phyloP scores from a whole-genome alignment of 2,888 invertebrate species.

The Theodoxus fluviatilis region DNA sequence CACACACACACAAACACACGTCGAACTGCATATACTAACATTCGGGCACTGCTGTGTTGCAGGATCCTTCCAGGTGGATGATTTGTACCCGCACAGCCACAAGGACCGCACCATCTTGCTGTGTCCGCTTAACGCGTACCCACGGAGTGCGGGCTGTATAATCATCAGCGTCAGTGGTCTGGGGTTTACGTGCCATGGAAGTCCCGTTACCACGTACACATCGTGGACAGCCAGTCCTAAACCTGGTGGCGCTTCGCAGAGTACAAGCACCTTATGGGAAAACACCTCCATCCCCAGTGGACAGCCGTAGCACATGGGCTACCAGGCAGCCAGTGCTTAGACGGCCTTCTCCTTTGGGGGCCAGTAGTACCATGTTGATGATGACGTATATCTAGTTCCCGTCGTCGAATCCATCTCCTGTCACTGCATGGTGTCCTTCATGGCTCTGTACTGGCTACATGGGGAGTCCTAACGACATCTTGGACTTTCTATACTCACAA shows the following conservation, averaged over 20 bases:
- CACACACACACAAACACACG: no score
- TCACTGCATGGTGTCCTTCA: conserved; percentile 3
- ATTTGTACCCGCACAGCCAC: conserved; percentile 97
- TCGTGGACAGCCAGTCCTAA: conserved; percentile 99
- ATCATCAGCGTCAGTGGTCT: conserved; percentile 98
- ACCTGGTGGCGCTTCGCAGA: conserved; percentile 67
- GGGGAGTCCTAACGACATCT: no score
- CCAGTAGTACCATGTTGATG: no score
- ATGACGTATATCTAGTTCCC: no score
- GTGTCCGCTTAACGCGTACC: conserved; percentile 98
- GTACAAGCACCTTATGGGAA: no score
- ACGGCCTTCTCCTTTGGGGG: no score
- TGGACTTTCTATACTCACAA: no score
- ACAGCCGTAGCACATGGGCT: conserved; percentile 8
- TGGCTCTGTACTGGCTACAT: background rate
- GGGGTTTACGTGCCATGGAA: conserved; percentile 95
- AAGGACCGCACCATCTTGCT: conserved; percentile 97
- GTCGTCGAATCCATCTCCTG: conserved; percentile 18
- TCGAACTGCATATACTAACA: no score
- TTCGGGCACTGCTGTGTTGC: conserved; percentile 31
- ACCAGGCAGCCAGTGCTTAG: background rate
- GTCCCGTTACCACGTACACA: conserved; percentile 98
- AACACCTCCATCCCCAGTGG: conserved; percentile 27
- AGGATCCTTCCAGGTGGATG: conserved; percentile 99
- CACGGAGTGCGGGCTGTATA: conserved; percentile 97